These are phyloP conservation scores for Eumerus sabulonum DNA, from an alignment of 2,888 invertebrate genomes.

Conservation along the genomic window DNA sequence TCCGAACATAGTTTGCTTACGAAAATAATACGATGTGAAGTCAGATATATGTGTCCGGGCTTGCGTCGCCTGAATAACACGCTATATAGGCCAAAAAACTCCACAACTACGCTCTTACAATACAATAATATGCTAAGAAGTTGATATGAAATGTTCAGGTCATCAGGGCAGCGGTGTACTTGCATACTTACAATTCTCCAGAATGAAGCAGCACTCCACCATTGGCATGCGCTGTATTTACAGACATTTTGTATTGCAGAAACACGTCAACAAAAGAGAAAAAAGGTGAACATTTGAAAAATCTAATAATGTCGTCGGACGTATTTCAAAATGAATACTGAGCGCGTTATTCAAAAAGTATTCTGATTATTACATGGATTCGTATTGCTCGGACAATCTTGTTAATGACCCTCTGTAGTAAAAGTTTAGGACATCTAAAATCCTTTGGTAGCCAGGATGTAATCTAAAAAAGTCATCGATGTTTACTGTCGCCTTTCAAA, in stretches of 20 bases:
- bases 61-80: constrained; percentile 89
- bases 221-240: constrained; percentile 97
- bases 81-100: constrained; percentile 90
- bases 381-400: too few species aligned
- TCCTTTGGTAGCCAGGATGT: too few species aligned
- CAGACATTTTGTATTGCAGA: constrained; percentile 92
- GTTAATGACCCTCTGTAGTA: too few species aligned
- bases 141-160: constrained; percentile 15
- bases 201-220: constrained; percentile 96
- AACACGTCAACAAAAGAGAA: too few species aligned
- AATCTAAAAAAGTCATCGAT: too few species aligned
- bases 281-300: too few species aligned
- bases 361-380: too few species aligned
- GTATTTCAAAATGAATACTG: too few species aligned
- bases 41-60: constrained; percentile 94
- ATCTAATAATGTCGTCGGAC: too few species aligned
- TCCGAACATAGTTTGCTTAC: constrained; percentile 89
- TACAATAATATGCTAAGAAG: constrained; percentile 92
- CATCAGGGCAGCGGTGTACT: neutral
- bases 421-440: too few species aligned
- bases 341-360: too few species aligned
- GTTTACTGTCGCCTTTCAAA: too few species aligned
- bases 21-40: constrained; percentile 97
- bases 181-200: constrained; percentile 92
- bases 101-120: constrained; percentile 93